A percentile compares a stretch with the other conserved stretches of the same genome.
These are phyloP conservation scores for Anthopleura sola DNA, from an alignment of 64 coral and sea anemone genomes.

Conservation along the genomic window DNA sequence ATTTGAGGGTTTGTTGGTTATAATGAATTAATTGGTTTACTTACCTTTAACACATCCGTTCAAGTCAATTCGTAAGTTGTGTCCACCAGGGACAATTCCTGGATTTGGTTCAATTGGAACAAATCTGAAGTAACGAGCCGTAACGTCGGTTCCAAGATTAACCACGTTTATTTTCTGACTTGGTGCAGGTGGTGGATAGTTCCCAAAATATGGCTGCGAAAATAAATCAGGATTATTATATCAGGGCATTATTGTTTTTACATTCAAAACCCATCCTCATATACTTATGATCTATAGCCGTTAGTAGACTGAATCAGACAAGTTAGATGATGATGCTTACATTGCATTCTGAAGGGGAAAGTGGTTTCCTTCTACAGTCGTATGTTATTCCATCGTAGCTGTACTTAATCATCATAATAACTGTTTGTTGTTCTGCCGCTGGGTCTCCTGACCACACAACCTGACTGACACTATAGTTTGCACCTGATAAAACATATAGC, in stretches of 20 bases:
- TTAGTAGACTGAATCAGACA: too few relatives aligned
- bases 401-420: not conserved
- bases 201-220: not conserved
- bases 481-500: not conserved
- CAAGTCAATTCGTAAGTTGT: not conserved
- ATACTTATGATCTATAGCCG: too few relatives aligned
- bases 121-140: not conserved
- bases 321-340: not conserved
- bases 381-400: not conserved
- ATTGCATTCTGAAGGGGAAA: not conserved
- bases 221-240: not conserved
- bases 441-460: not conserved
- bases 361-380: not conserved
- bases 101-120: not conserved
- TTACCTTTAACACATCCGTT: slow-evolving; percentile 8
- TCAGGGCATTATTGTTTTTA: too few relatives aligned
- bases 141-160: not conserved
- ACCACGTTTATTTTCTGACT: not conserved
- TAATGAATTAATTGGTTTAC: not conserved
- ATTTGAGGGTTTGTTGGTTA: too few relatives aligned
- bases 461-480: not conserved
- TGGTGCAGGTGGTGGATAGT: not conserved
- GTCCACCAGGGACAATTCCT: not conserved
- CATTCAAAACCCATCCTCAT: not conserved
- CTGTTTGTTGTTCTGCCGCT: not conserved